Percentiles rank a stretch among this genome's conserved stretches.
Conservation (phyloP, 2,113 vertebrate genomes). For the Candoia aspera region DNA sequence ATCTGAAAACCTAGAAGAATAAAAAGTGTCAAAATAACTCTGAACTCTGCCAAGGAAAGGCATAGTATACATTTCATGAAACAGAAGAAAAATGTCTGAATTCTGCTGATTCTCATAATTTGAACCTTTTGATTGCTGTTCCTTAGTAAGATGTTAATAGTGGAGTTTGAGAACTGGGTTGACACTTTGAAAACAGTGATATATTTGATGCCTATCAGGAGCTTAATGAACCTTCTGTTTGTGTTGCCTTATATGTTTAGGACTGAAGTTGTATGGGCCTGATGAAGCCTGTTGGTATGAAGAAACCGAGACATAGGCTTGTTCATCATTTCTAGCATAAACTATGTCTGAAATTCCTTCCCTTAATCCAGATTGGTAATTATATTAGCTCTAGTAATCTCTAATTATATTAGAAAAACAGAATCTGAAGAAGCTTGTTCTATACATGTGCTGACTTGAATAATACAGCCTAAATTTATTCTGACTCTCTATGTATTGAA, state of each 20-base stretch:
- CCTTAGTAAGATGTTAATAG: neutral
- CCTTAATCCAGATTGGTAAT: neutral
- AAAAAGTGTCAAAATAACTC: neutral
- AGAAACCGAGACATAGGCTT: neutral
- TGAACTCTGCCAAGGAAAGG: neutral
- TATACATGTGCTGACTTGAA: accelerated
- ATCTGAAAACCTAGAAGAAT: neutral
- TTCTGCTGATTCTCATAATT: neutral
- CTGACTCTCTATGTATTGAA: neutral
- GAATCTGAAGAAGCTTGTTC: neutral
- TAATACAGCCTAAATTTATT: accelerated
- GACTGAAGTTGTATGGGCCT: neutral
- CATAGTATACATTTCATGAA: neutral
- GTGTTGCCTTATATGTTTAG: neutral
- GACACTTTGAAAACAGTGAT: neutral
- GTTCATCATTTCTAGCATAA: neutral
- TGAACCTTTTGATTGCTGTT: neutral
- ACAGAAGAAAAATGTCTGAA: neutral
- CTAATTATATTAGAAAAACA: neutral
- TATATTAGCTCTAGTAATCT: accelerated
- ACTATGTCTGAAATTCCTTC: neutral
- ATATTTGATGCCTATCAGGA: neutral
- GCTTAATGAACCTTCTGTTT: neutral
- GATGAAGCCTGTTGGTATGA: neutral
- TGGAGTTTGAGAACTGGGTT: neutral